These are phyloP conservation scores for Origma solitaria DNA, from an alignment of 2,113 vertebrate species.

Conservation along the genomic window DNA sequence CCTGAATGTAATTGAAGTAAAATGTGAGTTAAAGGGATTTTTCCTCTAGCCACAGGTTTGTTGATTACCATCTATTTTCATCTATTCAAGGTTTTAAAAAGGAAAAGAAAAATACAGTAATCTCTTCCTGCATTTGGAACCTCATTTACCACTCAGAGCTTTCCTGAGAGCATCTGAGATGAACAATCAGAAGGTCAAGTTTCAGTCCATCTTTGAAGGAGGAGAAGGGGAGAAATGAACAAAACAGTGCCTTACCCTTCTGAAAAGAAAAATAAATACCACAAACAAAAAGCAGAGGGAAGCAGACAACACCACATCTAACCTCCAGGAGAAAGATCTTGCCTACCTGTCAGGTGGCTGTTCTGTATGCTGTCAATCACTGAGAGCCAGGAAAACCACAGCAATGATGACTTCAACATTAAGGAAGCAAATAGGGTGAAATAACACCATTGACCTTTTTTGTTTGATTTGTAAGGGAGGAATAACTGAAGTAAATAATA, in stretches of 20 bases:
- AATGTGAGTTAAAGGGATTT: conserved; percentile 76
- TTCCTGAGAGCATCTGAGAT: conserved; percentile 27
- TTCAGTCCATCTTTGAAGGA: conserved; percentile 55
- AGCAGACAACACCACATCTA: conserved; percentile 20
- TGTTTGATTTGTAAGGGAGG: background rate
- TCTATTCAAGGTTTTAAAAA: conserved; percentile 71
- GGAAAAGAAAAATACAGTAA: conserved; percentile 65
- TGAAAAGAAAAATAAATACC: background rate
- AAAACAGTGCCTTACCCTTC: background rate
- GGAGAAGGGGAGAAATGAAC: background rate
- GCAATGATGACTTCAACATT: background rate
- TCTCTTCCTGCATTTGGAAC: conserved; percentile 65
- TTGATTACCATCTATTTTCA: conserved; percentile 73
- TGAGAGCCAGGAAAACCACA: background rate
- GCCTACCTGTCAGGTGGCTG: background rate
- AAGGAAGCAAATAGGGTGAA: background rate
- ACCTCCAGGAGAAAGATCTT: conserved; percentile 9
- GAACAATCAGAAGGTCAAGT: conserved; percentile 69
- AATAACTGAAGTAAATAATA: conserved; percentile 6
- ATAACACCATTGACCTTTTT: background rate
- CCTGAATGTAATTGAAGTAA: conserved; percentile 71
- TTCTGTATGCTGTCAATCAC: background rate
- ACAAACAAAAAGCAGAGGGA: conserved; percentile 9
- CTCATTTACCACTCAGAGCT: conserved; percentile 64
- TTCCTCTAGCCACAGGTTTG: conserved; percentile 69